Percentiles rank a stretch among this genome's conserved stretches.
phyloP scores from a whole-genome alignment of 2,888 invertebrate genomes.

The Calliphora vomitoria region DNA sequence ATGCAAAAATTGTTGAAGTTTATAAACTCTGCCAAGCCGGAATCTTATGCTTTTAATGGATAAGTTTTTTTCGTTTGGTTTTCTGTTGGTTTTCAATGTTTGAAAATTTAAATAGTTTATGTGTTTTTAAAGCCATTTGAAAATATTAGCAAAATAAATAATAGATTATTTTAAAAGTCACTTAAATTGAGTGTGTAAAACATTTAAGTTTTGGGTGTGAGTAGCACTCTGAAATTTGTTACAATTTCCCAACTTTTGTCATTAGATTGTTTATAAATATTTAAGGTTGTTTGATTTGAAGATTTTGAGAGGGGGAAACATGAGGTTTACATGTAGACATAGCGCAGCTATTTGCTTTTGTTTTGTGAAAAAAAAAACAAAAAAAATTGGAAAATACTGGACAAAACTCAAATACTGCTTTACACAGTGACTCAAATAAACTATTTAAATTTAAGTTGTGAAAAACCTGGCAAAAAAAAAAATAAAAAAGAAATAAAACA shows the following conservation, averaged over 20 bases:
- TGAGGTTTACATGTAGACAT: neutral
- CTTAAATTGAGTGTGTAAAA: conserved; percentile 1
- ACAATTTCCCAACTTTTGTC: neutral
- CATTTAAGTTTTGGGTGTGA: neutral
- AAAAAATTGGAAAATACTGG: no score
- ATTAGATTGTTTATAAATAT: conserved; percentile 5
- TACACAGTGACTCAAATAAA: conserved; percentile 13
- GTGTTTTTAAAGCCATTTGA: neutral
- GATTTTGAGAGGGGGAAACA: neutral
- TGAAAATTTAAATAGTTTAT: conserved; percentile 34
- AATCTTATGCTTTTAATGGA: neutral
- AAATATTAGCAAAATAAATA: conserved; percentile 38
- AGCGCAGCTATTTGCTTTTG: no score
- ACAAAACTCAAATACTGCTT: no score
- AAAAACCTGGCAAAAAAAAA: neutral
- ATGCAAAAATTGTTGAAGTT: conserved; percentile 6
- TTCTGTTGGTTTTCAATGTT: neutral
- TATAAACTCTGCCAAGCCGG: neutral
- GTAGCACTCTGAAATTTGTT: neutral
- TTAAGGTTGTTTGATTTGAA: neutral
- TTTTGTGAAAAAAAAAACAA: no score
- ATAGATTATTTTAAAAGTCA: conserved; percentile 3
- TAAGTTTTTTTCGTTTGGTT: conserved; percentile 8
- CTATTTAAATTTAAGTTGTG: conserved; percentile 46
- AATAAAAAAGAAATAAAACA: neutral